phyloP scores from a whole-genome alignment of 64 coral and sea anemone genomes.

The Astreopora myriophthalma region DNA sequence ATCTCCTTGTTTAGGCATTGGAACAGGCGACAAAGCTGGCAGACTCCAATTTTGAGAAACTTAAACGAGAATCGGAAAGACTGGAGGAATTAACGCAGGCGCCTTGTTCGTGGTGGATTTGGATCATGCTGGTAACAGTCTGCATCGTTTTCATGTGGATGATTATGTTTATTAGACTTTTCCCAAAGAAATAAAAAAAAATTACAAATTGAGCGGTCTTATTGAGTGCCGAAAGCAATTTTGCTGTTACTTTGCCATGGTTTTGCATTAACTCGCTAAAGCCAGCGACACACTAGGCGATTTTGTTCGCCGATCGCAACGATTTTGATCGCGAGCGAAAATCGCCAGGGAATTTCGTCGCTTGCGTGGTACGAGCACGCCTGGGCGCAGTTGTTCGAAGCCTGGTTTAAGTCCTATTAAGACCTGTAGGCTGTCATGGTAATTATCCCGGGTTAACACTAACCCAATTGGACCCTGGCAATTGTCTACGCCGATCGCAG shows the following conservation, averaged over 20 bases:
- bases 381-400: too few relatives aligned
- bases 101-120: constrained; percentile 87
- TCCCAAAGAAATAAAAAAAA: constrained; percentile 71
- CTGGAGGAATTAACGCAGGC: constrained; percentile 82
- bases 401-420: too few relatives aligned
- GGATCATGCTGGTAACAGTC: constrained; percentile 80
- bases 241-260: too few relatives aligned
- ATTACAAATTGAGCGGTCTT: background rate
- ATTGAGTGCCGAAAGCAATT: background rate
- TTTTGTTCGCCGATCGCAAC: too few relatives aligned
- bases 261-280: background rate
- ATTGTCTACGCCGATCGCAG: too few relatives aligned
- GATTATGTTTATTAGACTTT: constrained; percentile 94
- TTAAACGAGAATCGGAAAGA: constrained; percentile 85
- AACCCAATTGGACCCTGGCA: too few relatives aligned
- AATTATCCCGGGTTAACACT: too few relatives aligned
- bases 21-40: constrained; percentile 80
- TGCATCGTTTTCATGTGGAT: constrained; percentile 91
- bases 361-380: too few relatives aligned
- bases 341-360: too few relatives aligned
- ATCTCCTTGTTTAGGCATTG: constrained; percentile 45
- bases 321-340: too few relatives aligned
- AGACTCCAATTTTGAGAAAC: constrained; percentile 87
- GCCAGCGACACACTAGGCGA: too few relatives aligned
- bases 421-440: too few relatives aligned